A percentile compares a stretch with the other conserved stretches of the same genome.
Conservation (phyloP, 53 echinoderm and acorn worm genomes). For the Paracentrotus lividus region DNA sequence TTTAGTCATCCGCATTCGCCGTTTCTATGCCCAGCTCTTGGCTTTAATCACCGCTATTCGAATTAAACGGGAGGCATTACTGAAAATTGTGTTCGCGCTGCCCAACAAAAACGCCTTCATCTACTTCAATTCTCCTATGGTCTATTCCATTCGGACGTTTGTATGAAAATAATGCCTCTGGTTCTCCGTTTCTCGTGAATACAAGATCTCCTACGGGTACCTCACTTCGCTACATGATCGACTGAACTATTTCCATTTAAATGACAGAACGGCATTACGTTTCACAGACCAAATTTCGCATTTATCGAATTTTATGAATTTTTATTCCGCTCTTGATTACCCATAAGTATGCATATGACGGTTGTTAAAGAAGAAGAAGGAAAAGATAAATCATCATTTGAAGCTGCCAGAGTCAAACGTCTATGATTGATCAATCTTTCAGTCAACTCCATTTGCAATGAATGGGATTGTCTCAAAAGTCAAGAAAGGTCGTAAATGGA, state of each 20-base stretch:
- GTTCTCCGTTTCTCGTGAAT: conserved; percentile 61
- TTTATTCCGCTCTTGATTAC: conserved; percentile 58
- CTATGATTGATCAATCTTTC: conserved; percentile 37
- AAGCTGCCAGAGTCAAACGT: not conserved
- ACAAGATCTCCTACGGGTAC: conserved; percentile 57
- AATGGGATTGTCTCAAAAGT: not conserved
- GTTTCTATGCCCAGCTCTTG: conserved; percentile 37
- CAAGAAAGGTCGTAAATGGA: too few relatives aligned
- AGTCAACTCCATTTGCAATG: conserved; percentile 7
- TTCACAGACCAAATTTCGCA: conserved; percentile 53
- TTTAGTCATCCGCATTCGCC: conserved; percentile 49
- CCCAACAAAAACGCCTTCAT: conserved; percentile 56
- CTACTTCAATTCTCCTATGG: conserved; percentile 10
- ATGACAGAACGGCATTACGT: conserved; percentile 67
- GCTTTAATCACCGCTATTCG: conserved; percentile 67
- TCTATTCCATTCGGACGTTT: conserved; percentile 49
- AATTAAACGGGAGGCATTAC: conserved; percentile 63
- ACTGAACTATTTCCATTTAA: conserved; percentile 70
- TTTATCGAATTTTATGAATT: conserved; percentile 70
- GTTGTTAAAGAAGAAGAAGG: conserved; percentile 46
- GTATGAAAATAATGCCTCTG: conserved; percentile 56
- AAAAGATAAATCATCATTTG: conserved; percentile 52
- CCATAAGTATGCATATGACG: conserved; percentile 64
- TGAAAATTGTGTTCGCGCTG: conserved; percentile 68
- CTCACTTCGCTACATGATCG: conserved; percentile 52